Conservation (phyloP, 2,797 vertebrate genomes). For the Clamator glandarius region DNA sequence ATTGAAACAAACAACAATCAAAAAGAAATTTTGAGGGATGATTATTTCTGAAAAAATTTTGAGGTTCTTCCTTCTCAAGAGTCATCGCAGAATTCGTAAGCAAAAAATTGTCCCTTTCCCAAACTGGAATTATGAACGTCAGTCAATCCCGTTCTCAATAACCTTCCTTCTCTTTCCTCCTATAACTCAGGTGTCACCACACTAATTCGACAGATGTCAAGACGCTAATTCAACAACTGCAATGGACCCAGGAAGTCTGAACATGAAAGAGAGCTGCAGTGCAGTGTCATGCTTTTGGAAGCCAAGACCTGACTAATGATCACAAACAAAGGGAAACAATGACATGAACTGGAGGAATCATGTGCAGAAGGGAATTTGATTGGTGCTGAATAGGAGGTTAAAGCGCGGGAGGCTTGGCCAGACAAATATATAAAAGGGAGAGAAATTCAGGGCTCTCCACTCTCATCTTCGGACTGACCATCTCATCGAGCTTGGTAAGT, state of each 20-base stretch:
- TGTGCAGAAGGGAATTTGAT: not conserved
- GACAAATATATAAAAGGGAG: slow-evolving; percentile 38
- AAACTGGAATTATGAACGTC: not conserved
- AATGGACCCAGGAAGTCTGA: slow-evolving; percentile 23
- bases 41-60: not conserved
- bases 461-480: not conserved
- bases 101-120: not conserved
- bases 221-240: not conserved
- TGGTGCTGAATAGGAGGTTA: not conserved
- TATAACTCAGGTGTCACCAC: slow-evolving; percentile 26
- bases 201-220: slow-evolving; percentile 1
- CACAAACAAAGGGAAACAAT: slow-evolving; percentile 3
- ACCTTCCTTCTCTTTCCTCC: slow-evolving; percentile 18
- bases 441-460: not conserved
- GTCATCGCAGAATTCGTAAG: not conserved
- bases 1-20: no score
- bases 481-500: not conserved
- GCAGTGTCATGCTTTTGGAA: slow-evolving; percentile 35
- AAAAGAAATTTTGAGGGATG: not conserved
- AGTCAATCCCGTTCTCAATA: not conserved
- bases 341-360: not conserved
- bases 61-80: no score
- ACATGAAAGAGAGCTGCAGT: slow-evolving; percentile 40
- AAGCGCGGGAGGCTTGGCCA: not conserved
- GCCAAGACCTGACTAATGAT: slow-evolving; percentile 39